These are phyloP conservation scores for Aspidapion aeneum DNA, from an alignment of 2,888 invertebrate genomes.

Conservation along the genomic window DNA sequence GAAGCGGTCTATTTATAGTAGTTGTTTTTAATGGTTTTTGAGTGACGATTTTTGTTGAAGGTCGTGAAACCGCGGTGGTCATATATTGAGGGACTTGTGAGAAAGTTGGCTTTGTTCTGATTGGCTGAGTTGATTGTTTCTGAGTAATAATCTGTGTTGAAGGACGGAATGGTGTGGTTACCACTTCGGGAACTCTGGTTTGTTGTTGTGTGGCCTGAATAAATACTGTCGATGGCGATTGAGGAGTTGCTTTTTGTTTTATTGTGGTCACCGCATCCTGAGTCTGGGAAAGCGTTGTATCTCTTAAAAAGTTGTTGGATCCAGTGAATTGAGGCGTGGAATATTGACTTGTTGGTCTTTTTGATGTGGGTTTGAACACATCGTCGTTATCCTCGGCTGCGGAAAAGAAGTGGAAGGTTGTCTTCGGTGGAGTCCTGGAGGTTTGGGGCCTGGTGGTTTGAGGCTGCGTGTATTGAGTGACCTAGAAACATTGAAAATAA, in stretches of 20 bases:
- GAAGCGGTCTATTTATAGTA: background rate
- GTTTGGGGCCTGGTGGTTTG: constrained; percentile 5
- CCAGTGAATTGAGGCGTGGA: no score
- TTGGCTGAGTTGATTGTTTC: background rate
- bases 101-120: background rate
- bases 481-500: no score
- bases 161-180: no score
- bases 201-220: background rate
- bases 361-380: background rate
- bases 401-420: constrained; percentile 22
- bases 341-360: background rate
- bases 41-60: background rate
- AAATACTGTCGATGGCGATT: background rate
- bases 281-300: background rate
- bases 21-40: background rate
- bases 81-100: background rate
- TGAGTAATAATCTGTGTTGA: no score
- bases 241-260: background rate
- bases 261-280: background rate
- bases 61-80: background rate
- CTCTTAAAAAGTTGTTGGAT: background rate
- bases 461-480: background rate
- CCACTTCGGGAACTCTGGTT: background rate
- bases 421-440: constrained; percentile 18
- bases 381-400: constrained; percentile 16